phyloP scores from a whole-genome alignment of 2,113 vertebrate species.

The Axis porcinus region DNA sequence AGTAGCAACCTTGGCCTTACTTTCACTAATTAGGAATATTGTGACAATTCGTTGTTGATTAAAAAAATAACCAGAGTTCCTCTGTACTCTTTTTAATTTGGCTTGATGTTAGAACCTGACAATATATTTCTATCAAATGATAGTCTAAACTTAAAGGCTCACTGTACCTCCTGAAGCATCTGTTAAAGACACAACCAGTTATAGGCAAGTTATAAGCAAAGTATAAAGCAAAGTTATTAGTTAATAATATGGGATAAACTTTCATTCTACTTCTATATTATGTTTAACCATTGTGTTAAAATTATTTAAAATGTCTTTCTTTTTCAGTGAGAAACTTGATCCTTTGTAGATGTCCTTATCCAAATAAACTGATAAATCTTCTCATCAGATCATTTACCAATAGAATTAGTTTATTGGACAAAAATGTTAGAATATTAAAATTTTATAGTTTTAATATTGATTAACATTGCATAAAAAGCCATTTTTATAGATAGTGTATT shows the following conservation, averaged over 20 bases:
- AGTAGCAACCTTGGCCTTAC: slow-evolving; percentile 40
- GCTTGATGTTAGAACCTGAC: slow-evolving; percentile 46
- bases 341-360: slow-evolving; percentile 39
- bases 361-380: slow-evolving; percentile 31
- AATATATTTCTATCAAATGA: slow-evolving; percentile 34
- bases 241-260: slow-evolving; percentile 60
- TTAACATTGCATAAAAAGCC: slow-evolving; percentile 19
- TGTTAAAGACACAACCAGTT: slow-evolving; percentile 42
- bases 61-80: slow-evolving; percentile 71
- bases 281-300: slow-evolving; percentile 55
- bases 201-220: slow-evolving; percentile 48
- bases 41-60: slow-evolving; percentile 77
- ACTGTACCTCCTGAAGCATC: neutral
- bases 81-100: slow-evolving; percentile 68
- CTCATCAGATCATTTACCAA: neutral
- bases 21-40: slow-evolving; percentile 77
- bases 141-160: slow-evolving; percentile 56
- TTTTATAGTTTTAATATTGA: slow-evolving; percentile 36
- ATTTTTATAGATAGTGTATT: slow-evolving; percentile 1
- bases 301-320: slow-evolving; percentile 44
- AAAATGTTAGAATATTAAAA: slow-evolving; percentile 42
- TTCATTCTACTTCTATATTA: slow-evolving; percentile 55
- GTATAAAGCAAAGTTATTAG: slow-evolving; percentile 36
- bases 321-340: slow-evolving; percentile 40
- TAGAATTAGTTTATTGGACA: slow-evolving; percentile 46